Conservation (phyloP, 2,113 vertebrate species). For the Microcebus jonahi region DNA sequence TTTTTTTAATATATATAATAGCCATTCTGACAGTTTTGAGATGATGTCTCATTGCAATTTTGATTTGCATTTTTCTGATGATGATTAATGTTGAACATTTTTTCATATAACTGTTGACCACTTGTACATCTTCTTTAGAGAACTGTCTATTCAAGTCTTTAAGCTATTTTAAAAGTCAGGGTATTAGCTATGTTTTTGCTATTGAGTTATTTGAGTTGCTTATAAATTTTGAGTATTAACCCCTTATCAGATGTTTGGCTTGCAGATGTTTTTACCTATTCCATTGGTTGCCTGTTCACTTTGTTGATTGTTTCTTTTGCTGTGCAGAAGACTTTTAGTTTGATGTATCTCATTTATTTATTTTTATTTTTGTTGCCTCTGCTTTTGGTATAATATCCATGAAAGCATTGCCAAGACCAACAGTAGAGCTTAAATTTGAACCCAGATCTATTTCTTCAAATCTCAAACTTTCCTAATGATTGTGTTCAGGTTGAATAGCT, state of each 20-base stretch:
- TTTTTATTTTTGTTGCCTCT: background rate
- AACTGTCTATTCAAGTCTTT: background rate
- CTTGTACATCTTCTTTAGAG: background rate
- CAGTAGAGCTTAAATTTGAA: background rate
- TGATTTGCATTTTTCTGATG: background rate
- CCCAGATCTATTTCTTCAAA: background rate
- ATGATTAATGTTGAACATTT: background rate
- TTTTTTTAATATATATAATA: background rate
- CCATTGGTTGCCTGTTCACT: background rate
- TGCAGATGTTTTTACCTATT: background rate
- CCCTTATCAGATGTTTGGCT: background rate
- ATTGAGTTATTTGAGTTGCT: background rate
- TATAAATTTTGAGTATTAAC: background rate
- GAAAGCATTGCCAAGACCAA: background rate
- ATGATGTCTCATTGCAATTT: background rate
- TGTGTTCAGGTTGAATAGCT: background rate
- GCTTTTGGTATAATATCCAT: background rate
- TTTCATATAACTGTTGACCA: background rate
- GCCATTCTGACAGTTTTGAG: background rate
- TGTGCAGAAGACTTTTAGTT: background rate
- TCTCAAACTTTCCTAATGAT: too few relatives aligned
- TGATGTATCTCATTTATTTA: background rate
- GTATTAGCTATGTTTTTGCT: background rate
- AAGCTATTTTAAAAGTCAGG: background rate
- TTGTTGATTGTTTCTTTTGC: background rate